Percentiles rank a stretch among this genome's conserved stretches.
phyloP scores from a whole-genome alignment of 2,113 vertebrate genomes.

The Semnornis frantzii region DNA sequence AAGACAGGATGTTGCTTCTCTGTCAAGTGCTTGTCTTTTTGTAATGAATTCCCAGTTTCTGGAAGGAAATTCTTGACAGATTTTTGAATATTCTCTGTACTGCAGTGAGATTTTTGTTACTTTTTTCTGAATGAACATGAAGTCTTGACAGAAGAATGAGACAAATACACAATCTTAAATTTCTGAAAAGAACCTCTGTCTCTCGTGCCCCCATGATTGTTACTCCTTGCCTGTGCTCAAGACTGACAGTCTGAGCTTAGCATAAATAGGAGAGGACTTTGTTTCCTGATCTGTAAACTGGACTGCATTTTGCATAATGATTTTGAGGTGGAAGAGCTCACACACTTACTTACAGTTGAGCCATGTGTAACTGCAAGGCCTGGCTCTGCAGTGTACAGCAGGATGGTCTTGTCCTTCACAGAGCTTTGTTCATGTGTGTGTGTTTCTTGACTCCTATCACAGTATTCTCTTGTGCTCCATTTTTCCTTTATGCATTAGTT shows the following conservation, averaged over 20 bases:
- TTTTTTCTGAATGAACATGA: neutral
- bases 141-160: neutral
- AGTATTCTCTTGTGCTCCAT: neutral
- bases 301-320: no score
- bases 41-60: neutral
- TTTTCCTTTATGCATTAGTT: neutral
- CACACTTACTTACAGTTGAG: no score
- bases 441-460: neutral
- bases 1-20: neutral
- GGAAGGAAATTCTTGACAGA: neutral
- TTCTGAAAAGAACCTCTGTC: neutral
- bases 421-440: no score
- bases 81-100: neutral
- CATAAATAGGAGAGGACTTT: no score
- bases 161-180: neutral
- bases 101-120: neutral
- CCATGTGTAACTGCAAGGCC: no score
- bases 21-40: neutral
- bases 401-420: no score
- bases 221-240: no score
- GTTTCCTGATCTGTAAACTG: no score
- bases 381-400: no score
- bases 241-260: no score
- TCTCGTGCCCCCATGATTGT: accelerated
- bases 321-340: no score